phyloP scores from a whole-genome alignment of 2,113 vertebrate species.

The Rhinogobius similis region DNA sequence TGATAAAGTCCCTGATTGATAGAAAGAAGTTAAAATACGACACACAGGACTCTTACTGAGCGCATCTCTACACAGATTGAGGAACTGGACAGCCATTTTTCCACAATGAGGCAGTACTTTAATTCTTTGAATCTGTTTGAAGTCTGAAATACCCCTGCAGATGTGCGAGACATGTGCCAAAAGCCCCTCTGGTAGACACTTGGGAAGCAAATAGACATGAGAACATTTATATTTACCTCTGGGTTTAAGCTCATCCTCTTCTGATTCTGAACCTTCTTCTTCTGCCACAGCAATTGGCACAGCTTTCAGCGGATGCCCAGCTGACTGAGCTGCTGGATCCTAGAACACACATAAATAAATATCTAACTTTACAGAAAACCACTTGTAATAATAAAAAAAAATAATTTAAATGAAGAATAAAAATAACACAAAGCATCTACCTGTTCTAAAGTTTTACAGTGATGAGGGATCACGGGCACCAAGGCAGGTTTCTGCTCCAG shows the following conservation, averaged over 20 bases:
- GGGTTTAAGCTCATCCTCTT: constrained; percentile 95
- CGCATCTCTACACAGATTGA: too few species aligned
- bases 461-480: constrained; percentile 57
- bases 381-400: not conserved
- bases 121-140: not conserved
- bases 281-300: constrained; percentile 96
- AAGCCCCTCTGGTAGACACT: not conserved
- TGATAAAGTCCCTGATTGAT: too few species aligned
- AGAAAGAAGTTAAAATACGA: too few species aligned
- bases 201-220: not conserved
- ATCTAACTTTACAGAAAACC: not conserved
- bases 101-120: too few species aligned
- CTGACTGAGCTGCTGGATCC: constrained; percentile 74
- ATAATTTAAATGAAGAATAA: not conserved
- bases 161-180: too few species aligned
- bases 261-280: constrained; percentile 93
- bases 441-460: constrained; percentile 79
- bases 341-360: constrained; percentile 46
- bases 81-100: too few species aligned
- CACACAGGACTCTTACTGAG: too few species aligned
- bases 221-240: constrained; percentile 82
- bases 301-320: constrained; percentile 83
- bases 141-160: too few species aligned
- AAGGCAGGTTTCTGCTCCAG: constrained; percentile 81
- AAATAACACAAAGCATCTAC: constrained; percentile 54